Base-by-base conservation (phyloP, 2,888 invertebrate genomes). In the Watsonalla binaria region DNA sequence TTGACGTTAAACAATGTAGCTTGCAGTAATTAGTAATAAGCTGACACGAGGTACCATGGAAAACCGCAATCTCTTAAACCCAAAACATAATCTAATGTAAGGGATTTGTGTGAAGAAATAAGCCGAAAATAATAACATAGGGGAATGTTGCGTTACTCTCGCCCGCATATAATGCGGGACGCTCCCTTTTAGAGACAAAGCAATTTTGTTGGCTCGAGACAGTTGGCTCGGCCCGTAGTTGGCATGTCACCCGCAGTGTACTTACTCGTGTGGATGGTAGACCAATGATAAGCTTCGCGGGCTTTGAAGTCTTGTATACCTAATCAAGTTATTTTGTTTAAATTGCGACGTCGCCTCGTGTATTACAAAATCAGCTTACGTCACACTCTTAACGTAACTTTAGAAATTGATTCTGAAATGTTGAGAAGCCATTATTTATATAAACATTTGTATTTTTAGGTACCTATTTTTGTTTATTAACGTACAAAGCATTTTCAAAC, bases 121-220 rank as follows among this genome's bases (percentile, higher is more conserved):
- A 62, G 59, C 62, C 58, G 61, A 68, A 76, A 73, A 74, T 78
- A 78, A 75, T 76, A 77, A 70, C 58, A 66, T 55, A 63, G 57
- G 62, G 59, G 61, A 70, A 68, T 68, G 62, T 64, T 63, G 65
- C 65, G 64, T 71, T 62, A 70, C 63, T 70, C 61, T 70, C 69
- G 64, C 66, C 70, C 72, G 11, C 42, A 73, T 72, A 76, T 78
- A 80, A 77, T 76, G 75, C 71, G 73, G 66, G 70, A 70, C 63
- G 73, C 74, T 67, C 68, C 74, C 71, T 75, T 70, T 64, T 70
- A 61, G 74, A 69, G 75, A 84, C 82, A 80, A 84, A 83, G 80
- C 80, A 79, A 82, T 83, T 82, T 84, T 73, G 79, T 76, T 80
- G 78, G 78, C 80, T 75, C 71, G 65, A 73, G 74, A 67, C 74